phyloP scores from a whole-genome alignment of 2,113 vertebrate species.

The Mus musculus region GRCm39 chr12:4067501-4068000 shows the following conservation, averaged over 20 bases:
- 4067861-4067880: background rate
- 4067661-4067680: too few relatives aligned
- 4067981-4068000: background rate
- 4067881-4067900: background rate
- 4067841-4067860: background rate
- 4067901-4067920: background rate
- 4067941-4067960: background rate
- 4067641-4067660: too few relatives aligned
- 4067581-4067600: too few relatives aligned
- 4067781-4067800: background rate
- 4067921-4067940: background rate
- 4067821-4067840: background rate
- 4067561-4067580: too few relatives aligned
- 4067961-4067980: background rate
- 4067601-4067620: too few relatives aligned
- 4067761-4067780: too few relatives aligned
- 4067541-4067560: background rate
- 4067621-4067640: too few relatives aligned
- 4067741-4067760: background rate
- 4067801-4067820: too few relatives aligned
- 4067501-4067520: background rate
- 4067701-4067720: too few relatives aligned
- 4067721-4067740: too few relatives aligned
- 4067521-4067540: background rate
- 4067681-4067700: too few relatives aligned